Evolutionary conservation across 2,797 vertebrate species (phyloP).

Genomic region (Siniperca scherzeri): DNA sequence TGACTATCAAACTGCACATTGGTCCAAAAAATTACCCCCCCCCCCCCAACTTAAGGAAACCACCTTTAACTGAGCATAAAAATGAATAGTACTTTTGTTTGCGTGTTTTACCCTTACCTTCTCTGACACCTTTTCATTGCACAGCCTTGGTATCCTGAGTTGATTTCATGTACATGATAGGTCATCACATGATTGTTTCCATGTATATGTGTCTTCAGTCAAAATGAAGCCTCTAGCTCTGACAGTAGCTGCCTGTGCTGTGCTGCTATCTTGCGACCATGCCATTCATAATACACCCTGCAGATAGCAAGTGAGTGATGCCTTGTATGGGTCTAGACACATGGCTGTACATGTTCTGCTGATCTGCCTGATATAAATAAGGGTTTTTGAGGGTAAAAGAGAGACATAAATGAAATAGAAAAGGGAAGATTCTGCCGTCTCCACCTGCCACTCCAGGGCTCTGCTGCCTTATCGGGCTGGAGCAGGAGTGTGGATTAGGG

Average conservation of each 20-base stretch:
- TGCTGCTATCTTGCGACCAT: constrained; percentile 33
- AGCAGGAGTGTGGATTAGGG: constrained; percentile 75
- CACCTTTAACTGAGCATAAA: no score
- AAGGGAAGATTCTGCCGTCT: constrained; percentile 32
- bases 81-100: no score
- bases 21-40: no score
- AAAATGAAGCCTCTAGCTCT: constrained; percentile 30
- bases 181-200: constrained; percentile 25
- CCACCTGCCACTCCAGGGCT: constrained; percentile 49
- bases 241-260: constrained; percentile 14
- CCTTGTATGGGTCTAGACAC: background rate
- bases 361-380: constrained; percentile 70
- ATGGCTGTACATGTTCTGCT: constrained; percentile 50
- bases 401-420: constrained; percentile 59
- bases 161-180: background rate
- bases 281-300: constrained; percentile 43
- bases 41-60: no score
- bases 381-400: constrained; percentile 32
- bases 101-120: background rate
- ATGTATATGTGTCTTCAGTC: constrained; percentile 22
- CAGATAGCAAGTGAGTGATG: constrained; percentile 51
- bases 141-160: background rate
- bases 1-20: no score
- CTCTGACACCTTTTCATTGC: background rate
- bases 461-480: constrained; percentile 74